Percentiles rank a stretch among this genome's conserved stretches.
phyloP scores from a whole-genome alignment of 2,888 invertebrate genomes.

The Netelia inedita region DNA sequence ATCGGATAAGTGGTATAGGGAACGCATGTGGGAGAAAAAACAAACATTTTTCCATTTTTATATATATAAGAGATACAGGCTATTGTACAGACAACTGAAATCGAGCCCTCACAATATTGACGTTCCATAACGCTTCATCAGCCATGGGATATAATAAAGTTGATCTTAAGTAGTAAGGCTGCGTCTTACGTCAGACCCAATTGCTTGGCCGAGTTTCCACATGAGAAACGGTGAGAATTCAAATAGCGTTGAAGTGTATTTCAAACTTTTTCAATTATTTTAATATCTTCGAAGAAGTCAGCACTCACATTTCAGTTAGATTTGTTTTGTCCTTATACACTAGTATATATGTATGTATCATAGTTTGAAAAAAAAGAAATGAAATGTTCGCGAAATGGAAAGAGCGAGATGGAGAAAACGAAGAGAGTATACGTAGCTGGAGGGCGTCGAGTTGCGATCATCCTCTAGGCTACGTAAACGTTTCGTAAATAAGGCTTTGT shows the following conservation, averaged over 20 bases:
- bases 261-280: conserved; percentile 82
- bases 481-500: conserved; percentile 81
- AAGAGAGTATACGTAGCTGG: conserved; percentile 22
- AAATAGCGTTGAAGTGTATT: conserved; percentile 75
- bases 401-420: not conserved
- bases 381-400: conserved; percentile 12
- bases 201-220: not conserved
- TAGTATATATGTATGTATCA: conserved; percentile 24
- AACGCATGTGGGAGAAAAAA: no score
- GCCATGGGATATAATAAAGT: conserved; percentile 7
- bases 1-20: no score
- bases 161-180: conserved; percentile 48
- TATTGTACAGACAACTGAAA: not conserved
- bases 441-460: conserved; percentile 46
- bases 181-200: conserved; percentile 50
- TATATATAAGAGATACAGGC: no score
- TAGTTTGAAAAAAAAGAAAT: not conserved
- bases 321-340: conserved; percentile 39
- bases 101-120: conserved; percentile 3
- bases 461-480: conserved; percentile 71
- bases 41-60: no score
- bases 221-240: conserved; percentile 40
- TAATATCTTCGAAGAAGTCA: conserved; percentile 74
- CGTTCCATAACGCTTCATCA: conserved; percentile 17
- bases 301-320: conserved; percentile 7